Evolutionary conservation across 2,797 vertebrate species (phyloP), one percentile per base, ranked within the genome.

Genomic region (Acanthopagrus latus): DNA sequence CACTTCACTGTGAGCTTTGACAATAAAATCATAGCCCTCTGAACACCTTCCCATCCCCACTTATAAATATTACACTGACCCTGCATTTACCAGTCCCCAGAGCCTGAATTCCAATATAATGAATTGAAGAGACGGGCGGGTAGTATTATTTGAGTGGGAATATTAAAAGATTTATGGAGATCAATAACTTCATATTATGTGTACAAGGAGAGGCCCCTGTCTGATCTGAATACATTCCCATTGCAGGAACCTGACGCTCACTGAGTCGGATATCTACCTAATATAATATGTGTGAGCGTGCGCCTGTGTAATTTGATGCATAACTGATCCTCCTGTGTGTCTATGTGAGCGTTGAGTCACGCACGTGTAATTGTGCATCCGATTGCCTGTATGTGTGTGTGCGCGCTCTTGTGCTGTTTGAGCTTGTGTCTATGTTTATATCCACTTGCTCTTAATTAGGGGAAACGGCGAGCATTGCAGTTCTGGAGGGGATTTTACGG

Each of bases 401-500:
- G 13, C 7, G 64, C 71, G 80, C 27, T 3, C 16, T 38, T 29
- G 50, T 20, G 10, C 63, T 23, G 68, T 83, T 74, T 67, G 64
- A 60, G 70, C 46, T 59, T 78, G 77, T 29, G 69, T 81, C 83
- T 78, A 43, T 87, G 78, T 87, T 88, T 90, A 68, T 84, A 71
- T 86, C 80, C 77, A 64, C 80, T 85, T 81, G 86, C 72, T 87
- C 85, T 89, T 93, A 94, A 93, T 94, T 92, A 89, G 83, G 48
- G 73, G 82, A 86, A 91, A 89, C 88, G 87, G 78, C 13, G 78
- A 86, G 90, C 82, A 84, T 87, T 76, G 80, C 81, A 69, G 80
- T 63, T 88, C 88, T 88, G 81, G 85, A 79, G 90, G 91, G 90
- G 89, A 92, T 89, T 93, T 92, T 86, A 85, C 72, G 77, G 74